phyloP scores from a whole-genome alignment of 2,797 vertebrate species.

The Emys orbicularis region DNA sequence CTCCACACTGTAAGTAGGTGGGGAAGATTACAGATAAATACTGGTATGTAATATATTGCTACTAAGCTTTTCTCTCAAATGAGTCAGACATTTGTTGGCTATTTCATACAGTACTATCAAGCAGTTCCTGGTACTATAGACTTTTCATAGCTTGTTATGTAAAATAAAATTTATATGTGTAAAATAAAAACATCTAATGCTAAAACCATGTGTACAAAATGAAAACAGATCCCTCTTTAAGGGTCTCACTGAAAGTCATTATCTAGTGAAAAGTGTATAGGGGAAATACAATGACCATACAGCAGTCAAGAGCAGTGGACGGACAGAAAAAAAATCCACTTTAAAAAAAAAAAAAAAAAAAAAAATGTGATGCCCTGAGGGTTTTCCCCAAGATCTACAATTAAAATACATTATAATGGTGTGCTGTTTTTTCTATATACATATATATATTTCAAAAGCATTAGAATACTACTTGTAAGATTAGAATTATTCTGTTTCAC shows the following conservation, averaged over 20 bases:
- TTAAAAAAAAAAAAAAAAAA: background rate
- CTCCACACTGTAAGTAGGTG: conserved; percentile 46
- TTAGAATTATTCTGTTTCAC: conserved; percentile 75
- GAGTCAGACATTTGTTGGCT: conserved; percentile 70
- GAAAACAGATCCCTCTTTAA: conserved; percentile 60
- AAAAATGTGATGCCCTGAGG: conserved; percentile 29
- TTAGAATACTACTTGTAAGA: conserved; percentile 77
- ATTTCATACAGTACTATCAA: conserved; percentile 74
- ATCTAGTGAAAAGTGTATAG: conserved; percentile 67
- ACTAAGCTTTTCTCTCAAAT: conserved; percentile 69
- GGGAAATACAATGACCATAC: conserved; percentile 72
- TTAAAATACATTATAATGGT: conserved; percentile 69
- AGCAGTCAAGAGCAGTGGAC: conserved; percentile 58
- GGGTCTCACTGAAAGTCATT: conserved; percentile 60
- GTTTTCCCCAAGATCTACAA: conserved; percentile 66
- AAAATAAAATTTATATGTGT: conserved; percentile 80
- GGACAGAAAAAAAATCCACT: conserved; percentile 31
- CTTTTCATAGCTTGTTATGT: conserved; percentile 71
- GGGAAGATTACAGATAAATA: conserved; percentile 60
- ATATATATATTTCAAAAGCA: conserved; percentile 76
- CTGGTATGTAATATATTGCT: conserved; percentile 75
- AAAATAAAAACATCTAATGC: conserved; percentile 72
- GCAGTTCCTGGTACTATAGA: conserved; percentile 74
- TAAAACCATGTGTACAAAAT: conserved; percentile 66
- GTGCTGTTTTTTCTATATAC: conserved; percentile 72